Evolutionary conservation across 2,113 vertebrate species (phyloP).

Genomic region (Cranoglanis bouderius): DNA sequence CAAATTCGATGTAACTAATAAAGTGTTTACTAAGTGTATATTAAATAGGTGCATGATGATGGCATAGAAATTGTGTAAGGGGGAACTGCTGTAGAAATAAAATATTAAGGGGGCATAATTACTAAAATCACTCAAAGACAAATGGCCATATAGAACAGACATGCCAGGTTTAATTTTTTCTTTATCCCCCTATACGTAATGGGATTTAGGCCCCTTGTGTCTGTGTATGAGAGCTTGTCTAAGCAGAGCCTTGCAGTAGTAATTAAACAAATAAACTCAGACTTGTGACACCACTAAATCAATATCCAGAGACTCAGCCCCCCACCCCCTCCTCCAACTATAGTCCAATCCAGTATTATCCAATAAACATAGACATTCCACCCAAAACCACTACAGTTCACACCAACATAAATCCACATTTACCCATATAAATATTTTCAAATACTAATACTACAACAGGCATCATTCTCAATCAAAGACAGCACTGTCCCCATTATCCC

Average conservation of each 20-base stretch:
- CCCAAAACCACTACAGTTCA: background rate
- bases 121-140: background rate
- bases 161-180: background rate
- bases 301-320: background rate
- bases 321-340: background rate
- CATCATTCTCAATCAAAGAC: background rate
- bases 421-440: background rate
- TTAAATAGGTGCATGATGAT: background rate
- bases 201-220: background rate
- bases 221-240: background rate
- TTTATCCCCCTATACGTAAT: background rate
- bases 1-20: background rate
- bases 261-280: constrained; percentile 2
- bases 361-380: background rate
- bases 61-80: background rate
- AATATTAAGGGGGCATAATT: background rate
- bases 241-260: background rate
- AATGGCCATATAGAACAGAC: background rate
- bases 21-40: background rate
- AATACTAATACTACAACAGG: background rate
- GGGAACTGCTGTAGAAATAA: background rate
- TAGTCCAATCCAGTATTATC: background rate
- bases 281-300: background rate
- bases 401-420: background rate
- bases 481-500: background rate